phyloP scores from a whole-genome alignment of 2,888 invertebrate species.

The Nudaria mundana region DNA sequence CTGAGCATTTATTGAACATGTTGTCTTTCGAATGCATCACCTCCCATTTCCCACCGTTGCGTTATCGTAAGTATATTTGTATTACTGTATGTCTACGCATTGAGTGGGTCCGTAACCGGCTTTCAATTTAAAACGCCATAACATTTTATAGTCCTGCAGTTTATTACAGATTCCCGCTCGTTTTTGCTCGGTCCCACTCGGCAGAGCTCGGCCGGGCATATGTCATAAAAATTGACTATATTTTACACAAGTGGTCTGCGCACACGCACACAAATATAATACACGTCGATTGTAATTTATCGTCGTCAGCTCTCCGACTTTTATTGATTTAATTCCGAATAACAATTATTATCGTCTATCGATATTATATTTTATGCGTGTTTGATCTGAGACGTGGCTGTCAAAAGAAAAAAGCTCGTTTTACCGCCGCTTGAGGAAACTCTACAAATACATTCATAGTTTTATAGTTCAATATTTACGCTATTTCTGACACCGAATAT shows the following conservation, averaged over 20 bases:
- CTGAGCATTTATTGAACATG: background rate
- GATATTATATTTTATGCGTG: conserved; percentile 5
- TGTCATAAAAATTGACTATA: conserved; percentile 24
- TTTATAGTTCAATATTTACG: background rate
- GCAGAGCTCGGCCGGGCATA: conserved; percentile 9
- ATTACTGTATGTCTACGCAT: conserved; percentile 9
- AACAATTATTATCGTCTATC: conserved; percentile 9
- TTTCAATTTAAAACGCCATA: conserved; percentile 28
- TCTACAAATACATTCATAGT: too few species aligned
- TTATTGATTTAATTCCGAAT: conserved; percentile 13
- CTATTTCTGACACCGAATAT: background rate
- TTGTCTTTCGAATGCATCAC: background rate
- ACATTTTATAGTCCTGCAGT: conserved; percentile 25
- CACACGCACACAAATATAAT: conserved; percentile 2
- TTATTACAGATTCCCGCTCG: conserved; percentile 23
- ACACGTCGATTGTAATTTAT: conserved; percentile 12
- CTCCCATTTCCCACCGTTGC: background rate
- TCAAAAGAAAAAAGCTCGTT: conserved; percentile 4
- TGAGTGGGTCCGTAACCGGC: conserved; percentile 27
- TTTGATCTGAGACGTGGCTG: conserved; percentile 6
- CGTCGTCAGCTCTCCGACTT: conserved; percentile 7
- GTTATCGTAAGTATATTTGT: conserved; percentile 6
- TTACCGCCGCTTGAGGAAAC: background rate
- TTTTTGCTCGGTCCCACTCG: conserved; percentile 20
- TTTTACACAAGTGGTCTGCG: conserved; percentile 16